Conservation (phyloP, 2,113 vertebrate genomes). For the Trichomycterus rosablanca region DNA sequence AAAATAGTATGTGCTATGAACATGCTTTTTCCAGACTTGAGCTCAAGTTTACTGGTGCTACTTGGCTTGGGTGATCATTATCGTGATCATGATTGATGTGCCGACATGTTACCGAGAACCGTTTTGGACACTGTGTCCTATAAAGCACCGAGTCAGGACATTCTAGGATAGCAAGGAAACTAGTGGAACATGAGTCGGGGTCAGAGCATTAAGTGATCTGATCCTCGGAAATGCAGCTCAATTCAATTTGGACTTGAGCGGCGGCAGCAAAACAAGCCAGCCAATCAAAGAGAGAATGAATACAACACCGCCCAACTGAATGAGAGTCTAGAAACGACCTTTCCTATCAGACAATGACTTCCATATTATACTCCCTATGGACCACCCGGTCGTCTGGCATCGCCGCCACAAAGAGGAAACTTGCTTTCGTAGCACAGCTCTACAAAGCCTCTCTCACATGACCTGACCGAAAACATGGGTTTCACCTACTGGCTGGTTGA, state of each 20-base stretch:
- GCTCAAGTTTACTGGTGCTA: no score
- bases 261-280: slow-evolving; percentile 24
- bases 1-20: no score
- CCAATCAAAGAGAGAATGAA: slow-evolving; percentile 20
- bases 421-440: slow-evolving; percentile 49
- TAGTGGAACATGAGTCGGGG: neutral
- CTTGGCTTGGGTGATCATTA: no score
- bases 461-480: slow-evolving; percentile 17
- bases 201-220: slow-evolving; percentile 5
- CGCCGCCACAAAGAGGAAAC: slow-evolving; percentile 53
- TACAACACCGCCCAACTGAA: slow-evolving; percentile 31
- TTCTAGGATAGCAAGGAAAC: neutral
- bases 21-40: no score
- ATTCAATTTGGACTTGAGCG: slow-evolving; percentile 23
- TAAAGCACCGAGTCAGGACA: slow-evolving; percentile 10
- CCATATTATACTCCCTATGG: slow-evolving; percentile 25
- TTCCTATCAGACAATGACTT: slow-evolving; percentile 40
- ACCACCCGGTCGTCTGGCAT: slow-evolving; percentile 41
- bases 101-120: neutral
- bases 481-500: slow-evolving; percentile 37
- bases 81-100: slow-evolving; percentile 13
- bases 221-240: slow-evolving; percentile 2
- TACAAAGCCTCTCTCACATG: slow-evolving; percentile 29
- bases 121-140: slow-evolving; percentile 18
- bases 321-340: slow-evolving; percentile 54